Conservation (phyloP, 1,140 invertebrate genomes). For the Brachionus rubens region DNA sequence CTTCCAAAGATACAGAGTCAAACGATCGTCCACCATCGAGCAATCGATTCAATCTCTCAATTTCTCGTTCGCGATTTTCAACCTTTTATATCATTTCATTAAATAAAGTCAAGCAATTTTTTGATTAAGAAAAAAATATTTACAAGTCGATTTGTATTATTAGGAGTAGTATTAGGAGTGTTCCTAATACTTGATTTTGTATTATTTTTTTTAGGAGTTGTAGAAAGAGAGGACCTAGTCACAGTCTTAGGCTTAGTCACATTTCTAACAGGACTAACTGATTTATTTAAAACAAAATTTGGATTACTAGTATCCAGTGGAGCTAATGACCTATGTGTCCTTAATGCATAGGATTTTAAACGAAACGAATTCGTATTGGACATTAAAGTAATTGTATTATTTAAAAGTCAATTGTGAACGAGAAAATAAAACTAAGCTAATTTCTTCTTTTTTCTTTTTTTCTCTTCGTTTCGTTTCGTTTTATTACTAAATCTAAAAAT, state of each 20-base stretch:
- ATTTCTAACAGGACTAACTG: conserved; percentile 9
- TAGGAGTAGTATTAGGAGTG: background rate
- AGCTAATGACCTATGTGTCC: conserved; percentile 20
- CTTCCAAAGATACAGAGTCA: conserved; percentile 59
- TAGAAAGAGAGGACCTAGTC: background rate
- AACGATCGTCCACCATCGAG: conserved; percentile 59
- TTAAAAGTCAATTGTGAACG: too few relatives aligned
- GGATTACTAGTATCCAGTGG: conserved; percentile 44
- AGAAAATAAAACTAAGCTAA: background rate
- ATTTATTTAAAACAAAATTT: conserved; percentile 38
- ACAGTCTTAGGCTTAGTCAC: background rate
- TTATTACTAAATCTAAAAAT: conserved; percentile 29
- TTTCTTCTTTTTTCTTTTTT: conserved; percentile 10
- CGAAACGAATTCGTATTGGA: conserved; percentile 33
- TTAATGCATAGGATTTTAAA: background rate
- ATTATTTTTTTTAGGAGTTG: too few relatives aligned
- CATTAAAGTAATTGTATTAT: background rate
- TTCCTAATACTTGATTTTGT: too few relatives aligned
- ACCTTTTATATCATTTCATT: conserved; percentile 52
- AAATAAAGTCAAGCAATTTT: background rate
- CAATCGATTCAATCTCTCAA: conserved; percentile 58
- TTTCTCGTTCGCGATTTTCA: conserved; percentile 58
- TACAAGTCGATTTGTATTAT: background rate
- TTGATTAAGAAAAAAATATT: too few relatives aligned
- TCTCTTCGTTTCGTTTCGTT: too few relatives aligned